Base-by-base conservation (phyloP, 2,888 invertebrate genomes). In the Phorcus lineatus region DNA sequence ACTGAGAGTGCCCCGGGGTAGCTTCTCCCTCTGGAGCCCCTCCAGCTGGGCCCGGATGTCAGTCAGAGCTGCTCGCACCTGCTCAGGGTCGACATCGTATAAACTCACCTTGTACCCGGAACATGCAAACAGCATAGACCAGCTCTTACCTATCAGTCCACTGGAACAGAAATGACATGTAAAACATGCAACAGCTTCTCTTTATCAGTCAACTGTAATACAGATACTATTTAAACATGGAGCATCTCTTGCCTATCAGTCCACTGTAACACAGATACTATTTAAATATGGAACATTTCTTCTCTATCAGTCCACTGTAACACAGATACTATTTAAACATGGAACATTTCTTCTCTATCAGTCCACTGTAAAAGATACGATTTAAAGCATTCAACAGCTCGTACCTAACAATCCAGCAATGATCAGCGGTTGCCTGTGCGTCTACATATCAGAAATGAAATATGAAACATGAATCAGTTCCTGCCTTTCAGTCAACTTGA, bases 51-150 rank as follows among this genome's bases (percentile, higher is more conserved):
- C 93, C 86, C 95, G 93, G 77, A 98, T 96, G 86, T 97, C 96
- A 6, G 94, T 94, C 0, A 97, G 93, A 0, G 92, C 91, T 19
- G 82, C 81, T 0, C 76, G 36, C 9, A 92, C 82, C 80, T 91
- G 92, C 1, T 84, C 81, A 0, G 85, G 80, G 7, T 87, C 85
- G 13, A 91, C 86, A 84, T 99, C 99, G 92, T 95, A 99, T 75
- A 99, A 94, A 17, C 95, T 94, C 40, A 99, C 98, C 91, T 96
- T 95, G 93, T 98, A 98, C 13, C 98, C 98, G 6, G 96, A 97
- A n/a, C 89, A 87, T 16, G 98, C 98, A 93, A 98, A 99, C 53
- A 99, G 94, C 98, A 99, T 98, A 0, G 98, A 96, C 98, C 98
- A 99, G 88, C 98, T 98, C 80, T 97, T 95, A 2, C 99, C 99